phyloP scores from a whole-genome alignment of 2,113 vertebrate species.

The Neogale vison region DNA sequence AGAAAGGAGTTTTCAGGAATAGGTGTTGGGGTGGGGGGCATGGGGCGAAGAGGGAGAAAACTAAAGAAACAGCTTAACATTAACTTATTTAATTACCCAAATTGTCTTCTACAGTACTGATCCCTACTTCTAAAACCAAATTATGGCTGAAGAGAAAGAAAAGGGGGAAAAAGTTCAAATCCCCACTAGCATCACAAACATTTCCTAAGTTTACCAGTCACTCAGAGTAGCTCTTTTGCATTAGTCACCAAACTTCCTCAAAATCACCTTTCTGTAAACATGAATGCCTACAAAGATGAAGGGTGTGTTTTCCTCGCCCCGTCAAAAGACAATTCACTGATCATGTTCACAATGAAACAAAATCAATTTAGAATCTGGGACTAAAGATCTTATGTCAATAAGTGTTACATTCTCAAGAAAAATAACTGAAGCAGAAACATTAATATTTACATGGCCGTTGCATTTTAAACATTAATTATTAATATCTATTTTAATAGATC shows the following conservation, averaged over 20 bases:
- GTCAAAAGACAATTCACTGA: conserved; percentile 1
- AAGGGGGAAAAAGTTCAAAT: background rate
- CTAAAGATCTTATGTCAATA: conserved; percentile 43
- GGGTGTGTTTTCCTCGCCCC: background rate
- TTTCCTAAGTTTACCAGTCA: background rate
- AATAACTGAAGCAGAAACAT: conserved; percentile 45
- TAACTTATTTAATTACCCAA: background rate
- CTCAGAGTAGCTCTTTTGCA: background rate
- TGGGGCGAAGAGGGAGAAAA: background rate
- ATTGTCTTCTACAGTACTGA: background rate
- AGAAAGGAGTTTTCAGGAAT: background rate
- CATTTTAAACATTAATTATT: conserved; percentile 11
- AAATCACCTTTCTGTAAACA: background rate
- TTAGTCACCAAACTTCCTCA: background rate
- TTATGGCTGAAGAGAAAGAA: background rate
- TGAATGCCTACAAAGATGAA: background rate
- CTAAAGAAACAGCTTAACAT: background rate
- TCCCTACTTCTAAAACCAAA: background rate
- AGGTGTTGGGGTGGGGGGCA: background rate
- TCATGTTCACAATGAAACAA: conserved; percentile 6
- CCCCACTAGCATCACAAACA: background rate
- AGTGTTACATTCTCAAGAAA: conserved; percentile 32
- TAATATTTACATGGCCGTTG: background rate
- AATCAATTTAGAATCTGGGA: conserved; percentile 24
- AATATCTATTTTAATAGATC: background rate